Conservation (phyloP, 2,888 invertebrate species). For the Patella ulyssiponensis region DNA sequence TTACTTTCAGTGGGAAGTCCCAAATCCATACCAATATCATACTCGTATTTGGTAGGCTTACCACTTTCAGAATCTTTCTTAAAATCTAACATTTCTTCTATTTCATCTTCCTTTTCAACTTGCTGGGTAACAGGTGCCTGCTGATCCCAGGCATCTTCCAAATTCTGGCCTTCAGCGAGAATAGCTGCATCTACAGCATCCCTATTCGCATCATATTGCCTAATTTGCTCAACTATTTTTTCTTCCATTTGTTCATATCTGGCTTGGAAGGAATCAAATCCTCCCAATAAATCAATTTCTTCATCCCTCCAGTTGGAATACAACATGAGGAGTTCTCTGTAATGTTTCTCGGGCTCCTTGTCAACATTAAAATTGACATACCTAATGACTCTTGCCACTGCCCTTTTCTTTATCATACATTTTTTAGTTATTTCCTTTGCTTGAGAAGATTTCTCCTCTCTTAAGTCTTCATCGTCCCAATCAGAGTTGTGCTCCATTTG, state of each 20-base stretch:
- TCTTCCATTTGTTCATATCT: slow-evolving; percentile 9
- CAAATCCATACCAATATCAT: slow-evolving; percentile 39
- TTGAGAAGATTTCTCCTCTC: slow-evolving; percentile 29
- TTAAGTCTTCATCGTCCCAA: slow-evolving; percentile 20
- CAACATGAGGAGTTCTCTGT: slow-evolving; percentile 51
- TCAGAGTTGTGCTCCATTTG: neutral
- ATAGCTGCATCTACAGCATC: slow-evolving; percentile 32
- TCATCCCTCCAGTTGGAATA: slow-evolving; percentile 57
- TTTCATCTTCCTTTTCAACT: neutral
- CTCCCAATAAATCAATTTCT: slow-evolving; percentile 30
- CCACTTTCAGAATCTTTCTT: neutral
- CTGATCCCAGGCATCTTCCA: slow-evolving; percentile 34
- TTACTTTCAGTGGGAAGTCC: slow-evolving; percentile 30
- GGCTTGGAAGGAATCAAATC: neutral
- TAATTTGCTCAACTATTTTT: slow-evolving; percentile 22
- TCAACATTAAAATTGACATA: slow-evolving; percentile 41
- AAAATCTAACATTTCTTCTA: neutral
- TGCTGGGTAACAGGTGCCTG: slow-evolving; percentile 24
- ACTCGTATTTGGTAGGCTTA: slow-evolving; percentile 32
- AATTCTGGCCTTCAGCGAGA: slow-evolving; percentile 26
- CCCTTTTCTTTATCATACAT: slow-evolving; percentile 14
- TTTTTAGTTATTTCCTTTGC: slow-evolving; percentile 20
- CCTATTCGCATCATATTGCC: slow-evolving; percentile 32
- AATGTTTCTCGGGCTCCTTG: slow-evolving; percentile 50
- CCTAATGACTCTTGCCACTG: slow-evolving; percentile 30